Evolutionary conservation across 2,113 vertebrate genomes (phyloP), one percentile per base, ranked within the genome.

Genomic region (Gobius niger): DNA sequence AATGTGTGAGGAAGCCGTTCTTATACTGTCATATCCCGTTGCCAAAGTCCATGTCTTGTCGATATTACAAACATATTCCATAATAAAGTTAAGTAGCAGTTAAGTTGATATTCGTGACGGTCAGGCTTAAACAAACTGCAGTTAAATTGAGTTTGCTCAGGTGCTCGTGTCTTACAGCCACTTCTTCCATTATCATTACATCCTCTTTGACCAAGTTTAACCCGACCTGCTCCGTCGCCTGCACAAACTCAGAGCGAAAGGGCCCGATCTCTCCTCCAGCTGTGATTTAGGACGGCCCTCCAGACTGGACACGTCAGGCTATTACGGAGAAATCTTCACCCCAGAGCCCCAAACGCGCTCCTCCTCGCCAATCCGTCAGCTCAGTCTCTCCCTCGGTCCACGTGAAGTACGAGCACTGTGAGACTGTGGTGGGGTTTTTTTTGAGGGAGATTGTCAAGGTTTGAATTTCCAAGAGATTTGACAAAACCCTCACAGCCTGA

Each of bases 151-250:
- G 50, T 54, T 54, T 24, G 16, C 19, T 24, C 52, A 54, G 18
- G 16, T 24, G 52, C 52, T 9, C 9, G n/a, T 19, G 52, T 54
- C 52, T 54, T 19, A n/a, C n/a, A 54, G 19, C 52, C 18, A 54
- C 16, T 54, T 54, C 11, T 57, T 19, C 54, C 54, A 87, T 51
- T 15, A 69, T 66, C 47, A 40, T 56, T 72, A 68, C 82, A 62
- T 70, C 47, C 14, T 51, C 49, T 13, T 11, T 49, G 70, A 50
- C 70, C 78, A 62, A 57, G 50, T 85, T 84, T 63, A 46, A 80
- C 77, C 74, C 82, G 71, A 49, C 51, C 0, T 44, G 46, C 68
- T 67, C 56, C 15, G 41, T 82, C 82, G 77, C 73, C 70, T 65
- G 66, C 65, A 47, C 57, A 47, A 9, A 9, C 71, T 41, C 1